Evolutionary conservation across 2,797 vertebrate genomes (phyloP).

Genomic region (Bufotes viridis): DNA sequence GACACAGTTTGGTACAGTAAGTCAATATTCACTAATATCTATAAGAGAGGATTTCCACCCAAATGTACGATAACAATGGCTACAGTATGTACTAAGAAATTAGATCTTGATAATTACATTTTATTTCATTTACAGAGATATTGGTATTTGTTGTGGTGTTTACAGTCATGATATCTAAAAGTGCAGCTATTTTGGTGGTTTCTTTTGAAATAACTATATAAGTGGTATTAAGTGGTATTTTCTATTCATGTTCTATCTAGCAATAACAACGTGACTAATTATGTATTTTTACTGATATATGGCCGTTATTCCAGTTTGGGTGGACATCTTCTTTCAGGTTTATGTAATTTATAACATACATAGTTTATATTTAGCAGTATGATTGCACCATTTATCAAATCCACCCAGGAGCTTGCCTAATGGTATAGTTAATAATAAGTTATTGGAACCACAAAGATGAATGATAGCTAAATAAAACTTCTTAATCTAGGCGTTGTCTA

Average conservation of each 20-base stretch:
- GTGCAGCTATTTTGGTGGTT: too few species aligned
- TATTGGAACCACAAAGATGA: not conserved
- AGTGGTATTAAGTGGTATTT: not conserved
- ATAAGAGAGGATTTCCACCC: too few species aligned
- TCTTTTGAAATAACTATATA: too few species aligned
- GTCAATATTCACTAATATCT: too few species aligned
- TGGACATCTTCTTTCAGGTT: not conserved
- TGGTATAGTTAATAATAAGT: slow-evolving; percentile 12
- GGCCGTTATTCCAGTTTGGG: not conserved
- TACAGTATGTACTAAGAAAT: too few species aligned
- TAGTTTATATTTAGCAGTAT: slow-evolving; percentile 11
- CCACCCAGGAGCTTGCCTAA: slow-evolving; percentile 22
- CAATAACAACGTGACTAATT: not conserved
- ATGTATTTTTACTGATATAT: not conserved
- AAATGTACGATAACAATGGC: too few species aligned
- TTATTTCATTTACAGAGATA: too few species aligned
- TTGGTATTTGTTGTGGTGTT: too few species aligned
- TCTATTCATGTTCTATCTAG: too few species aligned
- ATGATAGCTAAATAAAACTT: slow-evolving; percentile 11
- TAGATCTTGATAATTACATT: too few species aligned
- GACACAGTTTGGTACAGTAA: too few species aligned
- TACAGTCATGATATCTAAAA: too few species aligned
- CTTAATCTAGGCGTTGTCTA: not conserved
- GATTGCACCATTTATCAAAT: slow-evolving; percentile 20
- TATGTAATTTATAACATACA: not conserved